Evolutionary conservation across 2,797 vertebrate species (phyloP).

Genomic region (Betta splendens): DNA sequence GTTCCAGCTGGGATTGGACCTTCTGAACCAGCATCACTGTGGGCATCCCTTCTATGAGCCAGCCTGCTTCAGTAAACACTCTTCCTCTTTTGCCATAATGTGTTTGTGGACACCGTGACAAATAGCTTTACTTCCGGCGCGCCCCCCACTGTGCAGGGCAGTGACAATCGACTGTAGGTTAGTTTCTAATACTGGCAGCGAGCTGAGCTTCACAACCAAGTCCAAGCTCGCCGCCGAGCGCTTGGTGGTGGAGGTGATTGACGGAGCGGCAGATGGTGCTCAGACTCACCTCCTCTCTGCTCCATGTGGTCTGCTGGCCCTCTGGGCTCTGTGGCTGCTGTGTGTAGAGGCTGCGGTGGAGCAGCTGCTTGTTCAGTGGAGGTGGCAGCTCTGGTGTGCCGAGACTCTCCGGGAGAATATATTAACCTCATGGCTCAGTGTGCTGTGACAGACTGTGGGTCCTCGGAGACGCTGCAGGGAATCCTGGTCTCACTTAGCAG

Average conservation of each 20-base stretch:
- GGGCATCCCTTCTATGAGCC: no score
- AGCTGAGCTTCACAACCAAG: conserved; percentile 31
- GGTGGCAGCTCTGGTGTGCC: conserved; percentile 89
- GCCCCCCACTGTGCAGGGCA: background rate
- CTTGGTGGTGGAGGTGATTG: conserved; percentile 86
- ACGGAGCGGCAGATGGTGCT: conserved; percentile 92
- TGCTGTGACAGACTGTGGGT: conserved; percentile 6
- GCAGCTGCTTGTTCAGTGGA: conserved; percentile 86
- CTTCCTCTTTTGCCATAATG: no score
- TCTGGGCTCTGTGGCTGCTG: conserved; percentile 86
- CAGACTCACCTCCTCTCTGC: conserved; percentile 63
- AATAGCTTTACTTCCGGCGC: no score
- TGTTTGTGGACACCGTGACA: no score
- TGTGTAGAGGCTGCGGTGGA: conserved; percentile 78
- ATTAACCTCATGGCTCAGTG: conserved; percentile 84
- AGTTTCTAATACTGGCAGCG: background rate
- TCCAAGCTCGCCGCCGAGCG: conserved; percentile 25
- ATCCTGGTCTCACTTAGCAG: background rate
- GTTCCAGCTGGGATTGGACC: no score
- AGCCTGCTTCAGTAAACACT: no score
- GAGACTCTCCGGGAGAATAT: conserved; percentile 86
- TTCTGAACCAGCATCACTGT: no score
- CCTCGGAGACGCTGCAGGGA: conserved; percentile 2
- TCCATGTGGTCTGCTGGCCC: conserved; percentile 81
- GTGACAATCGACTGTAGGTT: conserved; percentile 2